Percentiles rank a stretch among this genome's conserved stretches.
These are phyloP conservation scores for Meloidogyne exigua DNA, from an alignment of 1,140 invertebrate species.

Conservation along the genomic window DNA sequence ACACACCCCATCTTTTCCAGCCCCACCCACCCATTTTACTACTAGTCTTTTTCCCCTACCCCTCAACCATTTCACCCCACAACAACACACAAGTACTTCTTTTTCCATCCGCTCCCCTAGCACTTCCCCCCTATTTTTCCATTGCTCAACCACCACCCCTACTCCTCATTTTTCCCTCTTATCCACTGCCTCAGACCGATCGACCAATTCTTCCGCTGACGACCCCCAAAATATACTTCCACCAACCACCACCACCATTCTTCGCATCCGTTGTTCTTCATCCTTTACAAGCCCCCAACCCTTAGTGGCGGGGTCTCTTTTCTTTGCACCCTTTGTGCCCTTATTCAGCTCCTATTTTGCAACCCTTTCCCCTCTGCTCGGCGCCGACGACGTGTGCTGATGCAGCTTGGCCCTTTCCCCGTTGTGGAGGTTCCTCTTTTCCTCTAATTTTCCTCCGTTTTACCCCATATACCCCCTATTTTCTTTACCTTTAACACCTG, in stretches of 20 bases:
- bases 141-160: neutral
- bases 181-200: neutral
- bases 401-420: neutral
- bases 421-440: neutral
- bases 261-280: neutral
- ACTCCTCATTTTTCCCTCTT: constrained; percentile 11
- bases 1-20: constrained; percentile 12
- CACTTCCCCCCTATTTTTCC: constrained; percentile 1
- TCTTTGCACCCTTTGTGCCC: neutral
- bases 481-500: neutral
- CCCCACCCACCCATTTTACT: constrained; percentile 10
- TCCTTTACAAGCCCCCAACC: neutral
- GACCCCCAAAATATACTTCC: constrained; percentile 7
- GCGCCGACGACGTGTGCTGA: neutral
- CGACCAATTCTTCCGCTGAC: neutral
- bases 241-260: neutral
- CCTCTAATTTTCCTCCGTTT: neutral
- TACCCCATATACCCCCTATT: neutral
- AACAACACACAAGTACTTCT: constrained; percentile 10
- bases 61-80: constrained; percentile 2
- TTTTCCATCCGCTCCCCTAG: constrained; percentile 15
- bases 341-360: neutral
- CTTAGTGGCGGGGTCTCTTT: neutral
- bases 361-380: neutral
- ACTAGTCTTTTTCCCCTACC: neutral